phyloP scores from a whole-genome alignment of 64 coral and sea anemone species.

The Catalaphyllia jardinei region DNA sequence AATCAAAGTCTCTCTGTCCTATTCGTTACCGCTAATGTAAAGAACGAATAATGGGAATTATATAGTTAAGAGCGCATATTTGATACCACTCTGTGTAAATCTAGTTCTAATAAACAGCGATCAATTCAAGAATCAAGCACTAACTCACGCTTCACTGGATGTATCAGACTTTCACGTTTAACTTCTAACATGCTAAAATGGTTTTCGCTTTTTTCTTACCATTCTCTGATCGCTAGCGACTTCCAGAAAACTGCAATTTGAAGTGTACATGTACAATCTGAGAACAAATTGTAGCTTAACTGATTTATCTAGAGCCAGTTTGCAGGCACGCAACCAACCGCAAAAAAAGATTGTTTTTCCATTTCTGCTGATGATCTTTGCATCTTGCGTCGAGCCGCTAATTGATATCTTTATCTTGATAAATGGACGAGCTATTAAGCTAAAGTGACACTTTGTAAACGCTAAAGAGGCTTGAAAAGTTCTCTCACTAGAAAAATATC shows the following conservation, averaged over 20 bases:
- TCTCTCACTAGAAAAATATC: neutral
- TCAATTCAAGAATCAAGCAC: neutral
- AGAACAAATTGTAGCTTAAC: too few relatives aligned
- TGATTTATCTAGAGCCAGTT: neutral
- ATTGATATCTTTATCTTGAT: neutral
- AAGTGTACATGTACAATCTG: too few relatives aligned
- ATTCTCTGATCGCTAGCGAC: too few relatives aligned
- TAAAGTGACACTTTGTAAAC: constrained; percentile 1
- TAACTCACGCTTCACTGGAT: too few relatives aligned
- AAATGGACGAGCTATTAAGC: neutral
- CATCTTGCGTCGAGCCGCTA: neutral
- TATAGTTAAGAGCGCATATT: neutral
- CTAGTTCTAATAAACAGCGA: neutral
- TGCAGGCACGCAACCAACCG: neutral
- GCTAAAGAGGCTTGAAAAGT: too few relatives aligned
- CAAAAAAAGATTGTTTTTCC: neutral
- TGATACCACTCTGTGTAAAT: neutral
- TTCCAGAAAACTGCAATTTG: too few relatives aligned
- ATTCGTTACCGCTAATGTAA: too few relatives aligned
- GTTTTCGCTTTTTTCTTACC: too few relatives aligned
- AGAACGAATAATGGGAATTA: neutral
- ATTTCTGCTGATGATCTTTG: constrained; percentile 1
- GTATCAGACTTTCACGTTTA: too few relatives aligned
- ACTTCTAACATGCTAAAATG: too few relatives aligned
- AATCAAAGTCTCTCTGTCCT: too few relatives aligned